These are phyloP conservation scores for Pterocles burchelli DNA, from an alignment of 2,113 vertebrate species.

Conservation along the genomic window DNA sequence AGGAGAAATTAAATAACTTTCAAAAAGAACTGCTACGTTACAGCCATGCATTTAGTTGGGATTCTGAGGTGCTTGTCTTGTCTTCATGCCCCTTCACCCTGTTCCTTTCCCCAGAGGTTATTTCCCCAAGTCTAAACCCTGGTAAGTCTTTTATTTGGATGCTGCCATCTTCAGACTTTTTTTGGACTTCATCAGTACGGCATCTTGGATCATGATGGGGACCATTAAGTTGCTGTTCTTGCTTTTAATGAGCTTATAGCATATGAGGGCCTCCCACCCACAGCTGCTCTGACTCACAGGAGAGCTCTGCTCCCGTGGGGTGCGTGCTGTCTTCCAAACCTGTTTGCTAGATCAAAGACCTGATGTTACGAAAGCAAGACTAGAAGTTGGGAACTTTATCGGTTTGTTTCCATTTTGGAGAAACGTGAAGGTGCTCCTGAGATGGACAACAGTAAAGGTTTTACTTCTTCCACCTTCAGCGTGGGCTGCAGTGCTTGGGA, in stretches of 20 bases:
- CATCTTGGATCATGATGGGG: not conserved
- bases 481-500: not conserved
- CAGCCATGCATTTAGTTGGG: not conserved
- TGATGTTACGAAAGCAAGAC: not conserved
- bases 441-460: not conserved
- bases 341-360: not conserved
- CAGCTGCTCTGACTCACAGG: not conserved
- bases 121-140: not conserved
- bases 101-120: not conserved
- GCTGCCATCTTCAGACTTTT: not conserved
- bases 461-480: not conserved
- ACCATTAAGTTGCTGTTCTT: not conserved
- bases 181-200: not conserved
- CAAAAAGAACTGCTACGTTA: not conserved
- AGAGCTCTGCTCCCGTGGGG: not conserved
- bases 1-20: not conserved
- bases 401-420: not conserved
- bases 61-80: not conserved
- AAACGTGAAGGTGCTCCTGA: not conserved
- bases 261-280: not conserved
- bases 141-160: not conserved
- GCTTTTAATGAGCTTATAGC: not conserved
- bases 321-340: not conserved
- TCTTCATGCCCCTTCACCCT: fast-evolving
- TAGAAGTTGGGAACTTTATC: not conserved